Evolutionary conservation across 2,888 invertebrate genomes (phyloP).

Genomic region (Orthosia gothica): DNA sequence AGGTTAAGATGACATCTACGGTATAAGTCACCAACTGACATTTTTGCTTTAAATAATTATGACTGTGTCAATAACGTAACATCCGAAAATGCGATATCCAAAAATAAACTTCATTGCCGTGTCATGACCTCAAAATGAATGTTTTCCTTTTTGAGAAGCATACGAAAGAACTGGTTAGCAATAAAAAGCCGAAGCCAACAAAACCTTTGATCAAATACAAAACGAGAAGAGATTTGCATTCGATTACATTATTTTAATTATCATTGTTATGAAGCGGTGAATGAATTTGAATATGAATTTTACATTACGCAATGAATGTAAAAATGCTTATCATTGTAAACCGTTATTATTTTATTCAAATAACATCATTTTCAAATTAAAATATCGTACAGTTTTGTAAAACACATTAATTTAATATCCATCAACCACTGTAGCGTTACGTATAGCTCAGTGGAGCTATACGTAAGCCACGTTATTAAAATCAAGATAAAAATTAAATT

Average conservation of each 20-base stretch:
- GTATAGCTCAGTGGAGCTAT: too few species aligned
- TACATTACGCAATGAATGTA: not conserved
- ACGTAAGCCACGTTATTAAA: too few species aligned
- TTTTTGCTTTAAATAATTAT: not conserved
- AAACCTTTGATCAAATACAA: not conserved
- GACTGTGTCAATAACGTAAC: not conserved
- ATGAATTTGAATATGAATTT: too few species aligned
- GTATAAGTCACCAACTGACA: not conserved
- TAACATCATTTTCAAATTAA: not conserved
- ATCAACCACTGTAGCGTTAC: too few species aligned
- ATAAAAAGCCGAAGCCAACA: not conserved
- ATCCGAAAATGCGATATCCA: not conserved
- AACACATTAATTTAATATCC: not conserved
- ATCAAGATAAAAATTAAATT: too few species aligned
- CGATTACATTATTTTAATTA: not conserved
- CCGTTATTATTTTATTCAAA: not conserved
- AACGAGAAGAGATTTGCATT: not conserved
- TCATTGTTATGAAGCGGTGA: not conserved
- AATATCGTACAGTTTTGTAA: not conserved
- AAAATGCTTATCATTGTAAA: not conserved
- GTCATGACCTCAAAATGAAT: conserved; percentile 7
- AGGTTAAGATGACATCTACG: not conserved
- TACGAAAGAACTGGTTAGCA: not conserved
- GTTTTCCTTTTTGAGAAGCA: not conserved
- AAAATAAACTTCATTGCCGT: not conserved